phyloP scores from a whole-genome alignment of 2,113 vertebrate genomes.

The Brevimyrus niger region DNA sequence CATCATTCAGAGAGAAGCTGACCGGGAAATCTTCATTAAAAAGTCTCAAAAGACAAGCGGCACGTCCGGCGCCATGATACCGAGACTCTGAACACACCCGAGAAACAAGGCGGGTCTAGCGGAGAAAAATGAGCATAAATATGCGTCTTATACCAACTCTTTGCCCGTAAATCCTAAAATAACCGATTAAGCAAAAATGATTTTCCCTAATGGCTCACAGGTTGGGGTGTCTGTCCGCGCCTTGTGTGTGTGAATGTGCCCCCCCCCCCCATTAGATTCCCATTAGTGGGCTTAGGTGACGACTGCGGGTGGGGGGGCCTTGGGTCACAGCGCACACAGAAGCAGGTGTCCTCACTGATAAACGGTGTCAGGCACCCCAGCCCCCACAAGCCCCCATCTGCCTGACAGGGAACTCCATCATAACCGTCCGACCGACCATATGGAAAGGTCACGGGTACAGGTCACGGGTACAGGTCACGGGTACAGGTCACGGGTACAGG shows the following conservation, averaged over 20 bases:
- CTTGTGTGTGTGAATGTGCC: not conserved
- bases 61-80: slow-evolving; percentile 47
- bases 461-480: no score
- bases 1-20: slow-evolving; percentile 37
- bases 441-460: not conserved
- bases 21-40: slow-evolving; percentile 46
- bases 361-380: slow-evolving; percentile 54
- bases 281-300: slow-evolving; percentile 31
- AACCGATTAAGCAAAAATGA: slow-evolving; percentile 13
- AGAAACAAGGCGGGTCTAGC: not conserved
- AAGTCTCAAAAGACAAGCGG: slow-evolving; percentile 49
- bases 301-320: slow-evolving; percentile 36
- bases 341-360: slow-evolving; percentile 51
- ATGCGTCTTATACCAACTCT: not conserved
- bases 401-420: slow-evolving; percentile 8
- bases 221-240: not conserved
- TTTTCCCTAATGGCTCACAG: not conserved
- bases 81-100: slow-evolving; percentile 29
- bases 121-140: not conserved
- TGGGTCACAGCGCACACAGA: slow-evolving; percentile 40
- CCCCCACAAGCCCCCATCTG: slow-evolving; percentile 36
- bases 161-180: not conserved
- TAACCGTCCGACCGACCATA: slow-evolving; percentile 1
- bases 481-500: not conserved
- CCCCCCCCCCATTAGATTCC: slow-evolving; percentile 15